These are phyloP conservation scores for Nothobranchius furzeri DNA, from an alignment of 2,113 vertebrate genomes.

Conservation along the genomic window DNA sequence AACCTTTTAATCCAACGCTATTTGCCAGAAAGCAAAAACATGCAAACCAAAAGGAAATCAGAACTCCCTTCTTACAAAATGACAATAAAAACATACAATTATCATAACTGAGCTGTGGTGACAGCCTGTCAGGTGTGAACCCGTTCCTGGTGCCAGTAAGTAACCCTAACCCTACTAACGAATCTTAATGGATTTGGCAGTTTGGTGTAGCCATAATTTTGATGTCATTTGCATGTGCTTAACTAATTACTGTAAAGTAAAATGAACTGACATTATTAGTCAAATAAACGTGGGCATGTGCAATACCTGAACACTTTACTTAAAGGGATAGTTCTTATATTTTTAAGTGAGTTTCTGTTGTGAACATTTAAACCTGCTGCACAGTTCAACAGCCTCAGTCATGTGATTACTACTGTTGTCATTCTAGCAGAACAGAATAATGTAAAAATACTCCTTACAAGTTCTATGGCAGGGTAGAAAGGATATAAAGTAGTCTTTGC, in stretches of 20 bases:
- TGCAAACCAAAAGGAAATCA: background rate
- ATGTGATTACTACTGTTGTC: no score
- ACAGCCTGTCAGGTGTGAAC: constrained; percentile 7
- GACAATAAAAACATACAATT: background rate
- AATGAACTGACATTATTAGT: constrained; percentile 5
- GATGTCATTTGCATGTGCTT: background rate
- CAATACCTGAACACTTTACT: constrained; percentile 4
- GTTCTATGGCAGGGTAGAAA: no score
- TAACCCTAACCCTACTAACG: constrained; percentile 6
- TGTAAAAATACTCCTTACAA: no score
- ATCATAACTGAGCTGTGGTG: constrained; percentile 4
- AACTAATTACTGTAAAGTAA: background rate
- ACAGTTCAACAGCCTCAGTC: no score
- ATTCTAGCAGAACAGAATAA: no score
- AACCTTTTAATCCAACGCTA: constrained; percentile 8
- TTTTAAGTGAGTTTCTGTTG: no score
- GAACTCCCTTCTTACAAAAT: background rate
- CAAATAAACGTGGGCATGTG: constrained; percentile 4
- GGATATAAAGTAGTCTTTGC: no score
- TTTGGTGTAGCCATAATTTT: no score
- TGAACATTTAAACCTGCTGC: no score
- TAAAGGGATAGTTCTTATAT: background rate
- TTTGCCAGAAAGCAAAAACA: background rate
- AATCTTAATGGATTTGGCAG: constrained; percentile 19
- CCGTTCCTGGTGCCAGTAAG: constrained; percentile 11